Percentiles rank a stretch among this genome's conserved stretches.
phyloP scores from a whole-genome alignment of 2,888 invertebrate genomes.

The Chirona hameri region DNA sequence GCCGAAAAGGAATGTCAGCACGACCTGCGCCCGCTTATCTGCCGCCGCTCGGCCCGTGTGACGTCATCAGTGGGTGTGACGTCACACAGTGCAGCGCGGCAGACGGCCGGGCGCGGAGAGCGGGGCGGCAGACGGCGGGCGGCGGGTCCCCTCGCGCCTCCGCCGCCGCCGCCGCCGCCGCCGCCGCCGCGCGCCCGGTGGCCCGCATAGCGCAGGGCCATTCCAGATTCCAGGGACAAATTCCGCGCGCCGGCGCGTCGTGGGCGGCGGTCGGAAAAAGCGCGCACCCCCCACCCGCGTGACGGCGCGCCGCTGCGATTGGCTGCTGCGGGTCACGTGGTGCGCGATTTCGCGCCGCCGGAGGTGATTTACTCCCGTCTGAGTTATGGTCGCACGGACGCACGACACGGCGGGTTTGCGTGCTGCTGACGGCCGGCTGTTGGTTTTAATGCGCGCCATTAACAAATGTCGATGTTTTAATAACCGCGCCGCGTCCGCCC shows the following conservation, averaged over 20 bases:
- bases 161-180: background rate
- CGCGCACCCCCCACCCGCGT: background rate
- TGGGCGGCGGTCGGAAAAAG: constrained; percentile 27
- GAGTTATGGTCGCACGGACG: background rate
- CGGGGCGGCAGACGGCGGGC: background rate
- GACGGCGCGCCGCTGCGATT: constrained; percentile 3
- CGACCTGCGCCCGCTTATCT: background rate
- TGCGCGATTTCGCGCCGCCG: background rate
- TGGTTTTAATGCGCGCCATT: background rate
- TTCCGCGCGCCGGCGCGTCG: constrained; percentile 1
- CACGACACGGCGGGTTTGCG: background rate
- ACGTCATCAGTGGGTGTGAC: background rate
- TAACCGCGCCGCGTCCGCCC: no score
- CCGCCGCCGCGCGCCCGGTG: background rate
- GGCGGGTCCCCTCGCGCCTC: background rate
- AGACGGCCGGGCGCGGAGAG: constrained; percentile 5
- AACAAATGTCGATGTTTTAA: constrained; percentile 12
- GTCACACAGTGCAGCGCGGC: background rate
- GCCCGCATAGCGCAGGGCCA: constrained; percentile 2
- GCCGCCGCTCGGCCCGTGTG: background rate
- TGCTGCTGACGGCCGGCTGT: background rate
- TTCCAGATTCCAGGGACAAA: constrained; percentile 22
- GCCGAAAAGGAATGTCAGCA: constrained; percentile 6
- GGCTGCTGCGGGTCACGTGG: background rate
- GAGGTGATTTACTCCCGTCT: background rate